Base-by-base conservation (phyloP, 1,140 invertebrate species). In the Ceratina calcarata region DNA sequence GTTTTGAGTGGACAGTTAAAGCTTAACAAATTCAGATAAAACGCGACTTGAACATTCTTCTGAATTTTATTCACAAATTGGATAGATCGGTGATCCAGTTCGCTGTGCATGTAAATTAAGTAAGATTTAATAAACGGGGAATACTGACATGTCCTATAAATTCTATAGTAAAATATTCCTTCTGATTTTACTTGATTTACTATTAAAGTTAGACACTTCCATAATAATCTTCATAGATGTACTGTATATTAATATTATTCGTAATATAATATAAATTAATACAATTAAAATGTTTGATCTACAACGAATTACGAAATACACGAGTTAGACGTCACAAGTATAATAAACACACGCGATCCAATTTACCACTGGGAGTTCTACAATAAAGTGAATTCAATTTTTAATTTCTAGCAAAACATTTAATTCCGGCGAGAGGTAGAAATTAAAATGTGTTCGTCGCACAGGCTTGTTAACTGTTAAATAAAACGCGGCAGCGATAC, bases 391-490 rank as follows among this genome's bases (percentile, higher is more conserved):
- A 12, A 24, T 60, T 24, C 69, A 0, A 13, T 60, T 71, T 37
- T 45, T 60, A 24, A 71, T 60, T 71, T 45, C 10, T 8, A 16
- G 10, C 1, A 20, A 45, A 49, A 60, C 32, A 22, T 58, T 70
- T 57, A 16, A 68, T 6, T 7, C 12, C 7, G 1, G 4, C 0
- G 27, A 57, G 27, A 51, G 22, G 45, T 22, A 18, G 45, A 68
- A 58, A 70, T 58, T 57, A 37, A 70, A 70, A 70, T 37, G 3
- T 37, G n/a, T 16, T 22, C 27, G n/a, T 16, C 27, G 15, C 37
- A 58, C 53, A 37, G 27, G 27, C 68, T 70, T 70, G 55, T 70
- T 70, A 70, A 58, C 27, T 10, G 68, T 70, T 70, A 22, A 8
- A 58, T 70, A 58, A 58, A 70, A 70, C 32, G 24, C 24, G 18